Evolutionary conservation across 2,113 vertebrate genomes (phyloP).

Genomic region (Ramphastos sulfuratus): DNA sequence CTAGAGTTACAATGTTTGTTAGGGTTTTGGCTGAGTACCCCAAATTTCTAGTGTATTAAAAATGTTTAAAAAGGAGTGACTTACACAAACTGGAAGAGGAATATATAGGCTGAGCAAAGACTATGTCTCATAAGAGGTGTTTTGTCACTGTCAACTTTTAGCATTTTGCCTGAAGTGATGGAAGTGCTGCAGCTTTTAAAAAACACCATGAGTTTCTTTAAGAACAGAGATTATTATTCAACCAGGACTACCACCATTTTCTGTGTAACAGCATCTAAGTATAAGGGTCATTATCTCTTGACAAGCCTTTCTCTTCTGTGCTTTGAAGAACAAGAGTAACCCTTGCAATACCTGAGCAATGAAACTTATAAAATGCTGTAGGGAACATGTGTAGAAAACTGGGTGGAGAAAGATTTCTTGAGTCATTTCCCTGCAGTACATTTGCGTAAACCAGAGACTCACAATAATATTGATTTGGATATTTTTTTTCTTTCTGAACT

Average conservation of each 20-base stretch:
- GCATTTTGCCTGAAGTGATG: background rate
- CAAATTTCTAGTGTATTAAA: background rate
- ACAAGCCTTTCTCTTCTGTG: background rate
- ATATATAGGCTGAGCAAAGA: background rate
- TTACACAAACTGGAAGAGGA: background rate
- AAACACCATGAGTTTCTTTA: background rate
- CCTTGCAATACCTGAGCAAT: background rate
- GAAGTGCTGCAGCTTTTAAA: background rate
- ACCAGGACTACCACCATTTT: background rate
- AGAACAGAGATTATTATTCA: background rate
- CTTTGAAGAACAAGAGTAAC: background rate
- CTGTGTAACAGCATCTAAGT: background rate
- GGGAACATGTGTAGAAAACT: background rate
- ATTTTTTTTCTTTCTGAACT: background rate
- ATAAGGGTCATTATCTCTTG: background rate
- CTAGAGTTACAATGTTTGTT: background rate
- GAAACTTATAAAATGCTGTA: background rate
- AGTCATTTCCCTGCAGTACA: background rate
- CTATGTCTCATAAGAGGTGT: background rate
- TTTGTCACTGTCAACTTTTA: background rate
- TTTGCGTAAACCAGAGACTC: background rate
- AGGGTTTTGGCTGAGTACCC: background rate
- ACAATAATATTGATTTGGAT: background rate
- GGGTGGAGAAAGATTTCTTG: background rate
- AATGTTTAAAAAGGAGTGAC: background rate